Conservation (phyloP, 2,888 invertebrate genomes). For the Pantelozetes paolii region DNA sequence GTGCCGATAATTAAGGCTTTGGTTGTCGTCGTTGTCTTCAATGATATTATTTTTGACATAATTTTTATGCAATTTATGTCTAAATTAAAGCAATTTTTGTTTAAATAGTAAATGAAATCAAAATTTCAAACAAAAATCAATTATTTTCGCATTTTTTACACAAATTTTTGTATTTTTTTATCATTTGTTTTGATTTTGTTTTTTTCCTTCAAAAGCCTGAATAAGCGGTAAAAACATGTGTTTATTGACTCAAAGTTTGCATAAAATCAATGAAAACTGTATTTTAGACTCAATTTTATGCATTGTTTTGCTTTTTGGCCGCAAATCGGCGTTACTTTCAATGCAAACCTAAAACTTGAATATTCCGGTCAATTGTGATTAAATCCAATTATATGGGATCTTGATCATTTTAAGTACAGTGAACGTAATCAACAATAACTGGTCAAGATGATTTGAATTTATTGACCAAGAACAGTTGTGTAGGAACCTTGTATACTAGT, state of each 20-base stretch:
- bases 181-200: background rate
- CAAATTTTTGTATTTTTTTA: background rate
- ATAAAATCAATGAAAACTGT: background rate
- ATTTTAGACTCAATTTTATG: background rate
- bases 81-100: background rate
- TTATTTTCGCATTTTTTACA: background rate
- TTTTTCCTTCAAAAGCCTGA: background rate
- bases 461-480: no score
- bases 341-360: no score
- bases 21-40: background rate
- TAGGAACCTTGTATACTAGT: no score
- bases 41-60: background rate
- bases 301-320: background rate
- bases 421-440: no score
- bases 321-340: slow-evolving; percentile 2
- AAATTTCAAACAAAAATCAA: no score
- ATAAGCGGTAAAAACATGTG: background rate
- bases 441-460: no score
- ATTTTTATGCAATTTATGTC: background rate
- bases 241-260: background rate
- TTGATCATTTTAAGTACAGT: no score
- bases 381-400: no score
- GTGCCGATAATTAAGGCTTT: slow-evolving; percentile 16
- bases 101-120: background rate
- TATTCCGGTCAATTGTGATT: no score